Evolutionary conservation across 2,797 vertebrate genomes (phyloP).

Genomic region (Pseudomugil tenellus): DNA sequence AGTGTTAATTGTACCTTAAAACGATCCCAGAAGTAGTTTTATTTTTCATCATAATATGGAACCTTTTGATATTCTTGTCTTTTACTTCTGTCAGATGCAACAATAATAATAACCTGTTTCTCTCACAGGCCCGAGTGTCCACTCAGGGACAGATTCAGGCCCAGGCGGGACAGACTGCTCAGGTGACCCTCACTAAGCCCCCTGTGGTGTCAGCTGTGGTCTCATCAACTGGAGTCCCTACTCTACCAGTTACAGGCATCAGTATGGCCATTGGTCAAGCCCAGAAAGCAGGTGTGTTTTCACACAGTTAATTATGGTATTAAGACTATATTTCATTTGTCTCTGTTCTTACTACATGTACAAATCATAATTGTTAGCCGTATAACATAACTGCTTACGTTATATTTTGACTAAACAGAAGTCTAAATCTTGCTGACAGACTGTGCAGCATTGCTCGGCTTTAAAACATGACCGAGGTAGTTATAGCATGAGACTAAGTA

Average conservation of each 20-base stretch:
- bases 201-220: conserved; percentile 90
- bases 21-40: too few species aligned
- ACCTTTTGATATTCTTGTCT: not conserved
- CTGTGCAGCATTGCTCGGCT: too few species aligned
- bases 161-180: conserved; percentile 86
- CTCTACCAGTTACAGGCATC: conserved; percentile 89
- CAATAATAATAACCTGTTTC: conserved; percentile 4
- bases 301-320: not conserved
- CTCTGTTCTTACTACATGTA: not conserved
- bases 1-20: too few species aligned
- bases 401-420: too few species aligned
- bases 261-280: conserved; percentile 89
- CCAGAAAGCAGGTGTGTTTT: conserved; percentile 84
- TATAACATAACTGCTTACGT: too few species aligned
- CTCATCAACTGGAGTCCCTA: conserved; percentile 89
- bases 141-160: conserved; percentile 78
- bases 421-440: too few species aligned
- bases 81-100: not conserved
- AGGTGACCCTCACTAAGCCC: conserved; percentile 91
- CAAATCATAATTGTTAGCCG: not conserved
- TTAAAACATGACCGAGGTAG: too few species aligned
- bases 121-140: conserved; percentile 84
- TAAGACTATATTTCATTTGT: not conserved
- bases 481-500: too few species aligned
- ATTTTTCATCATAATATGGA: too few species aligned